These are phyloP conservation scores for Hormaphis cornu DNA, from an alignment of 1,140 invertebrate species.

Conservation along the genomic window DNA sequence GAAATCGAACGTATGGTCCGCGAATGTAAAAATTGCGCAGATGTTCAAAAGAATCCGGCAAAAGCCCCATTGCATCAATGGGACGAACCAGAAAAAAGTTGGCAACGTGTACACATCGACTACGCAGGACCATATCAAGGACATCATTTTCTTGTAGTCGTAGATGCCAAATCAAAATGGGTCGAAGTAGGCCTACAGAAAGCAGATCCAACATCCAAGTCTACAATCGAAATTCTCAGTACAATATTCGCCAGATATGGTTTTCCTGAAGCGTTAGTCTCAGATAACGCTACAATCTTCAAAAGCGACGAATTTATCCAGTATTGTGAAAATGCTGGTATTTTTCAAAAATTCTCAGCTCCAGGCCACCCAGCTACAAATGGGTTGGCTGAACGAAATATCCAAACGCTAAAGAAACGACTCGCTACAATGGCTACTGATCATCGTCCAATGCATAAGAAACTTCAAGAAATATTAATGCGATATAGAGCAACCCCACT, in stretches of 20 bases:
- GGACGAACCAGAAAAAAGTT: conserved; percentile 38
- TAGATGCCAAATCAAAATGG: conserved; percentile 43
- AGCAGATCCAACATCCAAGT: too few species aligned
- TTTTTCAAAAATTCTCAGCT: conserved; percentile 37
- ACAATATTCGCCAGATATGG: too few species aligned
- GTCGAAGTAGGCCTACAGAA: too few species aligned
- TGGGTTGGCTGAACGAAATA: conserved; percentile 39
- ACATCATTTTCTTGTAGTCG: conserved; percentile 42
- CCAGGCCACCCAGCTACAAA: conserved; percentile 39
- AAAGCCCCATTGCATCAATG: conserved; percentile 37
- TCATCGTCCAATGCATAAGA: background rate
- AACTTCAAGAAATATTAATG: conserved; percentile 19
- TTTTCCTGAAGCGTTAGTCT: too few species aligned
- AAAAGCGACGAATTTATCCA: conserved; percentile 36
- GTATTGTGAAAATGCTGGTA: conserved; percentile 38
- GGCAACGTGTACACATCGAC: conserved; percentile 40
- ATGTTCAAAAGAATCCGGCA: conserved; percentile 34
- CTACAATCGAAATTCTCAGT: too few species aligned
- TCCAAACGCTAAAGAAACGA: conserved; percentile 40
- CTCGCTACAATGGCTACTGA: background rate
- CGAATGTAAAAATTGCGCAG: conserved; percentile 36
- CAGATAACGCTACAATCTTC: too few species aligned
- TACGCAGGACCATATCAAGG: conserved; percentile 39
- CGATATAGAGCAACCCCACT: conserved; percentile 28
- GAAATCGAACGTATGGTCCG: conserved; percentile 38